Percentiles rank a stretch among this genome's conserved stretches.
Conservation (phyloP, 2,797 vertebrate genomes). For the Pelobates cultripes region DNA sequence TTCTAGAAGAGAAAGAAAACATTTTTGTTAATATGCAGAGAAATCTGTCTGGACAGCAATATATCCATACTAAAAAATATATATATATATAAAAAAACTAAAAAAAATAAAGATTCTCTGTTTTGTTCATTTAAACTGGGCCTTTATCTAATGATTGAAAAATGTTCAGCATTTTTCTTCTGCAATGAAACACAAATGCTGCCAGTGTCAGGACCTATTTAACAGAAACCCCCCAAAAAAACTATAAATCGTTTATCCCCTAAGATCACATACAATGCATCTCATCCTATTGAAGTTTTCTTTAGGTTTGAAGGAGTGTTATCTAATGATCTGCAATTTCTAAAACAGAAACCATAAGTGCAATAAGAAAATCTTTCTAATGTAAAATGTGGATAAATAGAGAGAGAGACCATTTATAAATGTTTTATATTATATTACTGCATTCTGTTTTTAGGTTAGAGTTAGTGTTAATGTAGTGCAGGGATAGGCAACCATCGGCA, state of each 20-base stretch:
- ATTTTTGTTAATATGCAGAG: constrained; percentile 3
- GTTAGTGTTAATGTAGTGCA: too few relatives aligned
- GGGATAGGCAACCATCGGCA: too few relatives aligned
- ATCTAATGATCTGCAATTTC: neutral
- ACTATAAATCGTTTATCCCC: constrained; percentile 25
- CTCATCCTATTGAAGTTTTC: neutral
- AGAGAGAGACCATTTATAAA: too few relatives aligned
- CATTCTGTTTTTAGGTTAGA: too few relatives aligned
- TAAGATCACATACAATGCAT: constrained; percentile 1
- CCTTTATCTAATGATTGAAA: constrained; percentile 10
- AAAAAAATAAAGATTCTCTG: neutral
- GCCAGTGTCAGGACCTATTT: constrained; percentile 30
- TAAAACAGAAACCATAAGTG: constrained; percentile 6
- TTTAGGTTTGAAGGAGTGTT: constrained; percentile 10
- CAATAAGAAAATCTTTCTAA: neutral
- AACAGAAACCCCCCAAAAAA: constrained; percentile 24
- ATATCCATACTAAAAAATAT: neutral
- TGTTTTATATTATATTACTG: too few relatives aligned
- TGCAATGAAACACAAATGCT: neutral
- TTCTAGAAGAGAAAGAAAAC: constrained; percentile 57
- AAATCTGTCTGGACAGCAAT: constrained; percentile 8
- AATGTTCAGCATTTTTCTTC: neutral
- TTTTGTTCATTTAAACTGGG: neutral
- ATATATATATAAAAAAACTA: too few relatives aligned
- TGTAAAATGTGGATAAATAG: too few relatives aligned